These are phyloP conservation scores for Babyrousa celebensis DNA, from an alignment of 2,797 vertebrate species.

Conservation along the genomic window DNA sequence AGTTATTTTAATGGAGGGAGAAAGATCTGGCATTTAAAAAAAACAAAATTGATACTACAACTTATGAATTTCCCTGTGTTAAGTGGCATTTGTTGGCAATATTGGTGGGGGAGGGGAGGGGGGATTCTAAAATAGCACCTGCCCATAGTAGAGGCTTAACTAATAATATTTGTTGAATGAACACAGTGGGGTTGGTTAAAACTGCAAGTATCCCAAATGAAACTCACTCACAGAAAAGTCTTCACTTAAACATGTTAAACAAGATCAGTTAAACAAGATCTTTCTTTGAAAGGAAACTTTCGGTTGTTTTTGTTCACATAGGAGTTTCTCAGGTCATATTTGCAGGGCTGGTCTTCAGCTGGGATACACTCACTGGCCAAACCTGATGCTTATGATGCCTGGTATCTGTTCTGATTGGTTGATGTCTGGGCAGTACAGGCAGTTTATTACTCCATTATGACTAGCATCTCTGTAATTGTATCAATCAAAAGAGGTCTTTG, in stretches of 20 bases:
- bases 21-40: neutral
- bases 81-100: conserved; percentile 31
- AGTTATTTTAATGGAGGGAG: conserved; percentile 27
- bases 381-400: neutral
- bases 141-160: neutral
- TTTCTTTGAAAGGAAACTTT: conserved; percentile 10
- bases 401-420: neutral
- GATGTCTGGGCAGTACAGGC: neutral
- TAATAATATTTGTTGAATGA: neutral
- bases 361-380: neutral
- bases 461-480: neutral
- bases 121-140: neutral
- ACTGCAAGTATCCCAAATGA: neutral
- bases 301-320: neutral
- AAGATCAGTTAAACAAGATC: conserved; percentile 32
- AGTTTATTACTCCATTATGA: neutral
- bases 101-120: neutral
- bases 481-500: neutral
- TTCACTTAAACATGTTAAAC: neutral
- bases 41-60: neutral
- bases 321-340: neutral
- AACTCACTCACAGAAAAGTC: neutral
- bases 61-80: neutral
- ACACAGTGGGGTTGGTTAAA: neutral
- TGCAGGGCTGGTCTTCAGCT: neutral